Evolutionary conservation across 2,113 vertebrate species (phyloP), one percentile per base, ranked within the genome.

Genomic region (Sinocyclocheilus rhinocerous): DNA sequence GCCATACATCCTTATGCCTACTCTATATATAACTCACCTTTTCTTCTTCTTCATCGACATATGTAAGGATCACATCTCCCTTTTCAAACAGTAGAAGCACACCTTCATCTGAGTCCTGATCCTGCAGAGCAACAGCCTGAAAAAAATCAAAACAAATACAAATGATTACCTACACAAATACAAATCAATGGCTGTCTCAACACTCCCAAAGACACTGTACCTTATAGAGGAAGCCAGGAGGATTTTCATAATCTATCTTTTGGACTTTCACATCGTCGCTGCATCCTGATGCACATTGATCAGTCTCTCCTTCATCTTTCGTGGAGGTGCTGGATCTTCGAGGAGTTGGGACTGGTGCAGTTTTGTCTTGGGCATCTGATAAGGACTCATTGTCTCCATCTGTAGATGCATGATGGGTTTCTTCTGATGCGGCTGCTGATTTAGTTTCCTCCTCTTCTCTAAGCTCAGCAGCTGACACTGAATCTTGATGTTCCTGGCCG

Each of bases 21-120:
- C 13, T 50, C n/a, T 48, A 24, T 16, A 24, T 50, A 20, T 18
- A 48, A 39, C 92, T 45, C 33, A 95, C 95, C 93, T 93, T 88
- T 61, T 90, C 88, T 69, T 88, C 85, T 63, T 85, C n/a, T 11
- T 90, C 90, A 20, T 91, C 89, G 1, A 67, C 22, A 0, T 93
- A 89, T 55, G 94, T 92, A 63, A 95, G 91, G 81, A 95, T 92
- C 29, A 92, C 10, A 29, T 95, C 94, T 36, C 92, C 95, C 89
- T 94, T 48, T n/a, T 88, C 87, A 85, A 94, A 95, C 79, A 92
- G 90, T 26, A 95, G 90, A 52, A 89, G 86, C 6, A 92, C 88
- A 0, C 91, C 91, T 63, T 93, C 88, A 26, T 92, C 87, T 0
- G 91, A 89, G 24, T 81, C 50, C 5, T 95, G 91, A 81, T 89